These are phyloP conservation scores for Rhinopomastus cyanomelas DNA, from an alignment of 2,113 vertebrate genomes.

Conservation along the genomic window DNA sequence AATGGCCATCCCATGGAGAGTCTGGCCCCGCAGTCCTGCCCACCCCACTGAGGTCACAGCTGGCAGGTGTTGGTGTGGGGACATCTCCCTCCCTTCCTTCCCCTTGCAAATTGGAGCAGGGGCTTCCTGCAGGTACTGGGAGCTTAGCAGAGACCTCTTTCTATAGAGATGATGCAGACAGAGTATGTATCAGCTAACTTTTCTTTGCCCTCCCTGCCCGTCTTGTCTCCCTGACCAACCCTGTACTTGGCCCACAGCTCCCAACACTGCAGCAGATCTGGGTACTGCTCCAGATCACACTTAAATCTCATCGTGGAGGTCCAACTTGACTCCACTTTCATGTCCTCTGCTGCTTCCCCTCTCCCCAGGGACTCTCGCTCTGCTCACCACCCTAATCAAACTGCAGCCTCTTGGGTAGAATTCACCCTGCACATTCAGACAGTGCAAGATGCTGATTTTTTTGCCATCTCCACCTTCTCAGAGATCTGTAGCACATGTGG, in stretches of 20 bases:
- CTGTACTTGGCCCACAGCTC: neutral
- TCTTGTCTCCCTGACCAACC: neutral
- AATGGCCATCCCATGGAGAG: too few relatives aligned
- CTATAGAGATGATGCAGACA: fast-evolving
- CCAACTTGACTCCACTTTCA: fast-evolving
- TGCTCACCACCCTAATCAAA: neutral
- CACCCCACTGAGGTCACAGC: too few relatives aligned
- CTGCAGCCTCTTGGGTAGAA: neutral
- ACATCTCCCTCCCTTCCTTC: too few relatives aligned
- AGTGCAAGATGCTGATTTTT: neutral
- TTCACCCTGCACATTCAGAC: neutral
- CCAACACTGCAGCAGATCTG: too few relatives aligned
- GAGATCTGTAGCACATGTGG: neutral
- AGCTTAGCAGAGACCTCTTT: neutral
- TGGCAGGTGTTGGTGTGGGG: neutral
- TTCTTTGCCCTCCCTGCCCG: too few relatives aligned
- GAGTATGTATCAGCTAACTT: neutral
- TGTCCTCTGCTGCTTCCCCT: too few relatives aligned
- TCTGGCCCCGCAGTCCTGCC: too few relatives aligned
- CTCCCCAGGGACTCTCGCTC: fast-evolving
- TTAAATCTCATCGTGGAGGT: fast-evolving
- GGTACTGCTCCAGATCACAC: fast-evolving
- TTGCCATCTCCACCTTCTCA: neutral
- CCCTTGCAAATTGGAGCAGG: neutral
- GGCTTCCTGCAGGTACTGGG: too few relatives aligned